Percentiles rank a stretch among this genome's conserved stretches.
Conservation (phyloP, 2,888 invertebrate genomes). For the Drosophila testacea region DNA sequence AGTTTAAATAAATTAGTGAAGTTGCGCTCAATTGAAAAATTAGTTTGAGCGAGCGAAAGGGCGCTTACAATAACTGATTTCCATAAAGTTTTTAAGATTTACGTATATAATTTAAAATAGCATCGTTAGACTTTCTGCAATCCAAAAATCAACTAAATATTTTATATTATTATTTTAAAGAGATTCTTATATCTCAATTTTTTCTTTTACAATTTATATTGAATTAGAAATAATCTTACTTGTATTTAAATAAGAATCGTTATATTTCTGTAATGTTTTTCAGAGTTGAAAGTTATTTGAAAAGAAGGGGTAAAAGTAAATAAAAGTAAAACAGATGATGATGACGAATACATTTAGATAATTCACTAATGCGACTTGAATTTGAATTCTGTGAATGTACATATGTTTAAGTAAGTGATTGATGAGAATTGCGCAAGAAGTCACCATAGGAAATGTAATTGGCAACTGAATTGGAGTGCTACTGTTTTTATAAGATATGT, state of each 20-base stretch:
- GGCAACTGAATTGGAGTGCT: constrained; percentile 3
- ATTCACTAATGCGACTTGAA: not conserved
- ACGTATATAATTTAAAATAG: no score
- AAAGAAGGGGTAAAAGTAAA: not conserved
- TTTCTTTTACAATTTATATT: no score
- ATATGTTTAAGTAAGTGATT: constrained; percentile 11
- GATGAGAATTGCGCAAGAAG: constrained; percentile 13
- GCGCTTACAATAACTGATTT: not conserved
- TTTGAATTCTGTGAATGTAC: not conserved
- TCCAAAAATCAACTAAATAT: no score
- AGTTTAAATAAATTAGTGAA: not conserved
- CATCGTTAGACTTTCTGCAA: no score
- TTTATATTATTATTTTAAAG: no score
- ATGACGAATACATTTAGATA: not conserved
- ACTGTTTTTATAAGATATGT: not conserved
- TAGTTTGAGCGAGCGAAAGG: not conserved
- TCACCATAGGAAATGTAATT: constrained; percentile 5
- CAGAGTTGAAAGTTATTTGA: not conserved
- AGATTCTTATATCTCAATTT: no score
- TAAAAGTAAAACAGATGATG: not conserved
- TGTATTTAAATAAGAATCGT: no score
- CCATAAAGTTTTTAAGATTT: no score
- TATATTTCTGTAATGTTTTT: not conserved
- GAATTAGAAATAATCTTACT: no score
- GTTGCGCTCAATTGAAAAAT: not conserved